phyloP scores from a whole-genome alignment of 2,797 vertebrate genomes.

The Morelia viridis region DNA sequence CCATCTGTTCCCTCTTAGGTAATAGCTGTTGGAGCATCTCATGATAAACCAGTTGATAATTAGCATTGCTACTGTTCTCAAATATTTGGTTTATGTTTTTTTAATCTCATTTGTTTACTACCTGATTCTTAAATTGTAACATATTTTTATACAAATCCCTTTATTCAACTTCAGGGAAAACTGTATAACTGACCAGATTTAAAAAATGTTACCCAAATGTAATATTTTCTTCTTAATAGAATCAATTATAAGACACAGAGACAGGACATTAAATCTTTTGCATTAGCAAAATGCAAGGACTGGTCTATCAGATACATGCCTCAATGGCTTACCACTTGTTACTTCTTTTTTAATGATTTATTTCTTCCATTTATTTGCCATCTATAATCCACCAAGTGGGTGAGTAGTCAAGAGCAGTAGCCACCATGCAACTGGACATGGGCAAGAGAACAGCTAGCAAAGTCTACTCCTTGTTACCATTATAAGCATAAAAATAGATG shows the following conservation, averaged over 20 bases:
- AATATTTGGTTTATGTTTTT: neutral
- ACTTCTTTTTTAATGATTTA: neutral
- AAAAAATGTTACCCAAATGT: neutral
- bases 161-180: neutral
- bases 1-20: conserved; percentile 30
- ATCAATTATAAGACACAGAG: neutral
- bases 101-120: neutral
- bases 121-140: neutral
- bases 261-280: neutral
- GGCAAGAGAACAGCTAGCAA: neutral
- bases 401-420: neutral
- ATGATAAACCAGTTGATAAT: conserved; percentile 10
- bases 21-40: neutral
- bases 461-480: neutral
- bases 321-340: neutral
- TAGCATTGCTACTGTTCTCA: conserved; percentile 18
- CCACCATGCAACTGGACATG: neutral
- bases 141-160: neutral
- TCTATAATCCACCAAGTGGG: neutral
- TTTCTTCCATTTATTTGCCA: neutral
- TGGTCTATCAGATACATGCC: neutral
- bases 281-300: neutral
- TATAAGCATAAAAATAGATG: neutral
- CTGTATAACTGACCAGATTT: neutral
- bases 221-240: neutral